phyloP scores from a whole-genome alignment of 1,140 invertebrate species.

The Microplitis mediator region DNA sequence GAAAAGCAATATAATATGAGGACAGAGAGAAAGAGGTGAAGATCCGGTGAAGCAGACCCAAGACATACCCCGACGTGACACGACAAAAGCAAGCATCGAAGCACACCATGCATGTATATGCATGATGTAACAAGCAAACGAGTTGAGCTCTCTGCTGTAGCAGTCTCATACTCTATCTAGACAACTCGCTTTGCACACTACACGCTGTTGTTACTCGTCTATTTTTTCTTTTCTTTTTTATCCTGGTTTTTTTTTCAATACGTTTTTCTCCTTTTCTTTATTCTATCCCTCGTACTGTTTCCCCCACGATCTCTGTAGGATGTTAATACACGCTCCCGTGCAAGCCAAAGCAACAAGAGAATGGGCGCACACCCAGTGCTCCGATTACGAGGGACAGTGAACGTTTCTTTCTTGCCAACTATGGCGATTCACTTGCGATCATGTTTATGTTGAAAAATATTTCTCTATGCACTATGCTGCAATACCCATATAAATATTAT shows the following conservation, averaged over 20 bases:
- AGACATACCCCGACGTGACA: neutral
- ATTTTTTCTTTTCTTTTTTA: neutral
- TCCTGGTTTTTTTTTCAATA: neutral
- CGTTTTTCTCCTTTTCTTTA: neutral
- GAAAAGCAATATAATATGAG: neutral
- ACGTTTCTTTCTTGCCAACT: neutral
- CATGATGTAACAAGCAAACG: constrained; percentile 19
- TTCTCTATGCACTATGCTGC: too few relatives aligned
- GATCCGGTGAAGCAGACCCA: neutral
- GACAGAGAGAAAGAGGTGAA: neutral
- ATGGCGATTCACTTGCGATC: constrained; percentile 11
- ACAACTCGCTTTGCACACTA: neutral
- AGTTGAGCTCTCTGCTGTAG: neutral
- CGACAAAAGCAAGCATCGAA: constrained; percentile 4
- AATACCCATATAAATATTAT: too few relatives aligned
- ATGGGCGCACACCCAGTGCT: constrained; percentile 13
- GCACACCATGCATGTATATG: neutral
- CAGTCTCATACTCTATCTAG: too few relatives aligned
- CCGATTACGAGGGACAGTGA: constrained; percentile 26
- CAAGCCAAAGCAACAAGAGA: constrained; percentile 18
- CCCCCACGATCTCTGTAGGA: neutral
- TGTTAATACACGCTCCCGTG: constrained; percentile 26
- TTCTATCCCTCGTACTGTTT: constrained; percentile 5
- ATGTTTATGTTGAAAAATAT: neutral
- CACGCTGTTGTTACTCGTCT: neutral